These are phyloP conservation scores for Dreissena polymorpha DNA, from an alignment of 1,140 invertebrate genomes.

Conservation along the genomic window DNA sequence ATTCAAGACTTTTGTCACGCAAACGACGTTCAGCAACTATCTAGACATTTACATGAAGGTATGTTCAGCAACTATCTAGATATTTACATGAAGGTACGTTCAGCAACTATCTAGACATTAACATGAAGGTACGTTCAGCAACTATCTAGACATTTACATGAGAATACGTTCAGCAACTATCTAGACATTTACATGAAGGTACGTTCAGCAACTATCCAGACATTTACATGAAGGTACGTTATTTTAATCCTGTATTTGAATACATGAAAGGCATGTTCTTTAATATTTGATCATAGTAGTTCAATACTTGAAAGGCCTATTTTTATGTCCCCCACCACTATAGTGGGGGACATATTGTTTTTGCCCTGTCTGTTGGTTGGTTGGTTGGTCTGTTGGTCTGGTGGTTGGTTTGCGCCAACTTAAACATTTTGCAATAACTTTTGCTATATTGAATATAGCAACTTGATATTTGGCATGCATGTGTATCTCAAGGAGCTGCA, in stretches of 20 bases:
- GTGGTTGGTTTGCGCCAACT: too few species aligned
- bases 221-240: constrained; percentile 76
- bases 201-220: constrained; percentile 68
- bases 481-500: too few species aligned
- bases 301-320: too few species aligned
- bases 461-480: too few species aligned
- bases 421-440: too few species aligned
- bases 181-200: constrained; percentile 76
- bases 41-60: constrained; percentile 76
- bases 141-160: constrained; percentile 73
- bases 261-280: too few species aligned
- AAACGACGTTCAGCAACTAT: constrained; percentile 72
- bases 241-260: not conserved
- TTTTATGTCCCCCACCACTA: too few species aligned
- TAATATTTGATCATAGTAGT: too few species aligned
- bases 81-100: constrained; percentile 75
- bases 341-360: too few species aligned
- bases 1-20: constrained; percentile 76
- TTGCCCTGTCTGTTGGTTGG: too few species aligned
- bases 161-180: constrained; percentile 71
- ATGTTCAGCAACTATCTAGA: constrained; percentile 67
- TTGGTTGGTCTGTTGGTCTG: too few species aligned
- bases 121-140: constrained; percentile 72
- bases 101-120: constrained; percentile 73
- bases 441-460: too few species aligned